These are phyloP conservation scores for Scrobipalpa atriplicella DNA, from an alignment of 2,888 invertebrate genomes.

Conservation along the genomic window DNA sequence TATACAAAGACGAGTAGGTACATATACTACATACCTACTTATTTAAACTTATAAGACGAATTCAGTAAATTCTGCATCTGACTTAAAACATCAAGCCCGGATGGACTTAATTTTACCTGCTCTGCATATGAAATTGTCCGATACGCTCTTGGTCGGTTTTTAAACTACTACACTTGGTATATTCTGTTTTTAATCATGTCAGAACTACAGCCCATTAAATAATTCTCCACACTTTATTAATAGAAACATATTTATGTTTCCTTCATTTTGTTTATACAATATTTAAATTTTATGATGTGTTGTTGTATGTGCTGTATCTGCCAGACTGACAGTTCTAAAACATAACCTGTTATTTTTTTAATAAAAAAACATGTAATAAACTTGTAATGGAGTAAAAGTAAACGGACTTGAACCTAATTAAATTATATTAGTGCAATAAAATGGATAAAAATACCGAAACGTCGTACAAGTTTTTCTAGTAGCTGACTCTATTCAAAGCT, in stretches of 20 bases:
- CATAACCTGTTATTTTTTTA: neutral
- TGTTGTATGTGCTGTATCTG: neutral
- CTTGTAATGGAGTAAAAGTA: neutral
- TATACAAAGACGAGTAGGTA: too few species aligned
- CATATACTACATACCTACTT: too few species aligned
- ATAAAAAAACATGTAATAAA: neutral
- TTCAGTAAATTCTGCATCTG: too few species aligned
- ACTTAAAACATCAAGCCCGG: too few species aligned
- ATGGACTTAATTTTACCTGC: too few species aligned
- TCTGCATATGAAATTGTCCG: too few species aligned
- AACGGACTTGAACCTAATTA: neutral
- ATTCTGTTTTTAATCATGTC: conserved; percentile 5
- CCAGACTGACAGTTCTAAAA: neutral
- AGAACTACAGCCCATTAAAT: conserved; percentile 2
- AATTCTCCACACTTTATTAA: conserved; percentile 5
- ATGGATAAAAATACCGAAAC: too few species aligned
- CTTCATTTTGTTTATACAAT: conserved; percentile 14
- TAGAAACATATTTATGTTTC: conserved; percentile 5
- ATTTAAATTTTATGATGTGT: conserved; percentile 11
- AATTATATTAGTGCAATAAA: too few species aligned
- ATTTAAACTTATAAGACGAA: too few species aligned
- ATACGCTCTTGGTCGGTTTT: neutral
- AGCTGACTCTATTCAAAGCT: too few species aligned
- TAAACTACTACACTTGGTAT: neutral
- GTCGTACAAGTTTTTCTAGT: too few species aligned